Base-by-base conservation (phyloP, 2,888 invertebrate species). In the Empis stercorea region DNA sequence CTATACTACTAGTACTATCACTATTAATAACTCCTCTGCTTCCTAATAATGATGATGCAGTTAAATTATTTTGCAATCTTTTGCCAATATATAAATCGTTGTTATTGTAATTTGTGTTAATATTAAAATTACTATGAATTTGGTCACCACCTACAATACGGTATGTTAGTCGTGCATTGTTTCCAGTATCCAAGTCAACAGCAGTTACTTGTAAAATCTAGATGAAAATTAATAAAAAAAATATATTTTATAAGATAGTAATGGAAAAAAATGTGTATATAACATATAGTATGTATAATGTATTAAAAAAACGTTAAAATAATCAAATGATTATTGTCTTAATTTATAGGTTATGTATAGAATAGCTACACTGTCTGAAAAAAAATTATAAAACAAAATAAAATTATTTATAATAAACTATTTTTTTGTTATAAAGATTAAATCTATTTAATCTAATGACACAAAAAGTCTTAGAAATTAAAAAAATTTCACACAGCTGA, bases 91-190 rank as follows among this genome's bases (percentile, higher is more conserved):
- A 3, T 15, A 15, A 13, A 2, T 27, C 23, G 9, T 27, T 27
- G 9, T 27, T 27, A 9, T 27, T 27, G 23, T 27, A 27, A 9
- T 27, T 27, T 27, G 50, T 17, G 50, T 38, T 38, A 10, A 17
- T 38, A 40, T 40, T 40, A 7, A 14, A 23, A 23, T 40, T 66
- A 6, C 40, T 30, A 40, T 64, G 60, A 2, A 55, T 51, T 45
- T 54, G 53, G 47, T 57, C 59, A 47, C 68, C 70, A 37, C 69
- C 63, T 50, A 78, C 63, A 51, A 95, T 76, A 51, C 81, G 80
- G 68, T 95, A 95, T 41, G 89, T 87, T 54, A 97, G 75, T 45
- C 92, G 78, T 3, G 92, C 94, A 70, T 97, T 96, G 71, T 89
- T 89, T 10, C 94, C 94, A 13, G 92, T 93, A 64, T 97, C 96